Conservation (phyloP, 2,797 vertebrate species). For the Pteronotus mesoamericanus region DNA sequence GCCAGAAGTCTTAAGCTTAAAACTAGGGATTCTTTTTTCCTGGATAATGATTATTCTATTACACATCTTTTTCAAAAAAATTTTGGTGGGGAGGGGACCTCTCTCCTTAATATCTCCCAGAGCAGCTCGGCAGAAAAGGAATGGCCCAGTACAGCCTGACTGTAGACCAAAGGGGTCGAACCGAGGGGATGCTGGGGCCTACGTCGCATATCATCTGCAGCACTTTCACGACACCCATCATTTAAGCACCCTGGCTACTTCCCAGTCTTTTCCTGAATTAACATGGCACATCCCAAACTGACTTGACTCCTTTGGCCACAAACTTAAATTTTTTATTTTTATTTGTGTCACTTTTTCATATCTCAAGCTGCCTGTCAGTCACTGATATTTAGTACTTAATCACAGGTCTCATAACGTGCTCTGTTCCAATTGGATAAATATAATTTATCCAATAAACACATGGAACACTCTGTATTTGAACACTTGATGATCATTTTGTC, state of each 20-base stretch:
- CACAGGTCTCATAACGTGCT: not conserved
- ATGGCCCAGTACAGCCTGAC: not conserved
- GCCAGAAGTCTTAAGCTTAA: not conserved
- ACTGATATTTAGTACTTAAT: not conserved
- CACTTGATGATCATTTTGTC: not conserved
- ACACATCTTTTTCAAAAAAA: not conserved
- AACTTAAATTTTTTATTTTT: not conserved
- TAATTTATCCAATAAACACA: not conserved
- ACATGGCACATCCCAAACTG: not conserved
- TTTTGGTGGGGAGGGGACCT: no score
- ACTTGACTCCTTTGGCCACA: not conserved
- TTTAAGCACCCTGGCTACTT: not conserved
- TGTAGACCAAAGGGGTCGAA: not conserved
- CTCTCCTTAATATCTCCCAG: not conserved
- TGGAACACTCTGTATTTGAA: no score
- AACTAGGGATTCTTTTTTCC: not conserved
- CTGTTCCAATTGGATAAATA: no score
- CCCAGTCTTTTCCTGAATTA: not conserved
- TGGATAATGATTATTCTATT: not conserved
- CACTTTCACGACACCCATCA: not conserved
- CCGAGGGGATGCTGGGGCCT: not conserved
- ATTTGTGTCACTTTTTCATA: not conserved
- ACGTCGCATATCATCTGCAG: not conserved
- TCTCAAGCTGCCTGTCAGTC: not conserved
- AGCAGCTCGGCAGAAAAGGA: not conserved